phyloP scores from a whole-genome alignment of 2,888 invertebrate genomes.

The Arctia plantaginis region DNA sequence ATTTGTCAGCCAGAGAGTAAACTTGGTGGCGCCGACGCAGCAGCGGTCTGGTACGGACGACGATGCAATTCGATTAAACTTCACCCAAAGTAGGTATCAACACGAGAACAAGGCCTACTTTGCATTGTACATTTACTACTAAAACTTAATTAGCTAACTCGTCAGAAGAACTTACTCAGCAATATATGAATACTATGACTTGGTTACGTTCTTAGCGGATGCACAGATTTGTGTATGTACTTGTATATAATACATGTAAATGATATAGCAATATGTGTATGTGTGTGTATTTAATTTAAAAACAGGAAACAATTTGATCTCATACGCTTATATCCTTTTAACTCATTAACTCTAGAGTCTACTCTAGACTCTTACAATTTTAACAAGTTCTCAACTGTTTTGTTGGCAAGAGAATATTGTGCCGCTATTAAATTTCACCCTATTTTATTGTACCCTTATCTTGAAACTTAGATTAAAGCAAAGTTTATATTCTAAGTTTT shows the following conservation, averaged over 20 bases:
- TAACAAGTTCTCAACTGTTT: background rate
- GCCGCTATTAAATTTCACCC: conserved; percentile 45
- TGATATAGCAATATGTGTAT: background rate
- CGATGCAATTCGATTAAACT: conserved; percentile 85
- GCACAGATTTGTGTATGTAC: background rate
- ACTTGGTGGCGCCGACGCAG: conserved; percentile 63
- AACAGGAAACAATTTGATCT: background rate
- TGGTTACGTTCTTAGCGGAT: conserved; percentile 28
- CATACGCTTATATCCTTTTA: background rate
- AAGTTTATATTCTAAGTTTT: conserved; percentile 55
- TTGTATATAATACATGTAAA: background rate
- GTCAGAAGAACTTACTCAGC: conserved; percentile 59
- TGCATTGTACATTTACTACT: conserved; percentile 75
- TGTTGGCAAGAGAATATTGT: conserved; percentile 10
- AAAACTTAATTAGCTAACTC: conserved; percentile 82
- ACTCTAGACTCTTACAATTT: too few relatives aligned
- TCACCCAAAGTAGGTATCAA: conserved; percentile 76
- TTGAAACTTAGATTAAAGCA: conserved; percentile 64
- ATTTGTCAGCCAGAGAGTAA: conserved; percentile 79
- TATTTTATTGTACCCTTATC: conserved; percentile 57
- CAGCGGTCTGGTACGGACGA: conserved; percentile 70
- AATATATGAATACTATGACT: conserved; percentile 48
- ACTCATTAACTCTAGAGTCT: background rate
- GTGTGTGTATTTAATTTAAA: background rate
- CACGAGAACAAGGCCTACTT: conserved; percentile 76